These are phyloP conservation scores for Sphaerodactylus townsendi DNA, from an alignment of 2,113 vertebrate species.

Conservation along the genomic window DNA sequence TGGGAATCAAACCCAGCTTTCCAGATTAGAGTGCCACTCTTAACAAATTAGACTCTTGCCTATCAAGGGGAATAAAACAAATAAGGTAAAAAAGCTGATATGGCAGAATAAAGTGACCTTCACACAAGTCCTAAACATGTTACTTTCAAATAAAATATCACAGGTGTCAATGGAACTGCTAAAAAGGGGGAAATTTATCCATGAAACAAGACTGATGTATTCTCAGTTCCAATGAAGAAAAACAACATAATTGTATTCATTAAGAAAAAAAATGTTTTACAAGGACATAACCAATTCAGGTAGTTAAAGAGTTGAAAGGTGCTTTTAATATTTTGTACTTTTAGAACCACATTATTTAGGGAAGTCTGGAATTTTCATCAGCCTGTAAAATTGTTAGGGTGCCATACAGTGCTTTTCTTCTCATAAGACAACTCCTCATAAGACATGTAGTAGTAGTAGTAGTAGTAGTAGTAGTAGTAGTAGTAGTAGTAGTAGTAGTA, in stretches of 20 bases:
- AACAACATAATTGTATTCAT: not conserved
- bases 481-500: no score
- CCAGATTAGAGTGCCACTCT: no score
- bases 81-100: slow-evolving; percentile 10
- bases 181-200: not conserved
- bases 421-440: not conserved
- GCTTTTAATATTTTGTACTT: not conserved
- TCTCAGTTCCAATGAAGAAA: not conserved
- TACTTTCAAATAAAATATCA: not conserved
- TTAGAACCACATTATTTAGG: not conserved
- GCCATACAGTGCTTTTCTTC: no score
- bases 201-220: not conserved
- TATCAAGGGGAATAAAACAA: slow-evolving; percentile 22
- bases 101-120: not conserved
- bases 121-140: not conserved
- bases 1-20: no score
- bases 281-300: not conserved
- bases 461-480: no score
- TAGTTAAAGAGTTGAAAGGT: not conserved
- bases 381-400: not conserved
- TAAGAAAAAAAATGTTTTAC: not conserved
- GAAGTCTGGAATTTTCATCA: not conserved
- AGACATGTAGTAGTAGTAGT: no score
- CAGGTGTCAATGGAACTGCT: not conserved
- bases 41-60: not conserved